Evolutionary conservation across 2,113 vertebrate species (phyloP).

Genomic region (Cynopterus brachyotis): DNA sequence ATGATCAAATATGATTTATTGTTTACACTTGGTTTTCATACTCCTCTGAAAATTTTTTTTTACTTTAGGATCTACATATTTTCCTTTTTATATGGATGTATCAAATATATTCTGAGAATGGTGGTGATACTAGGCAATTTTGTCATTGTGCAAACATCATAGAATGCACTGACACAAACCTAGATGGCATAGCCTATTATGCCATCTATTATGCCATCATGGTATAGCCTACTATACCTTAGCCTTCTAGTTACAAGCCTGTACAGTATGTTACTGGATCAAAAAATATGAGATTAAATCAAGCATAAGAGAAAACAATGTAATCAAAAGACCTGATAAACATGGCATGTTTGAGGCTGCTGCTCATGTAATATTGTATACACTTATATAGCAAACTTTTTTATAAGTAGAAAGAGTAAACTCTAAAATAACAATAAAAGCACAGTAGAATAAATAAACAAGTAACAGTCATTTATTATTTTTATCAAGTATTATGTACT

Average conservation of each 20-base stretch:
- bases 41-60: not conserved
- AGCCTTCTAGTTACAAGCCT: not conserved
- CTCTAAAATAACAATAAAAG: not conserved
- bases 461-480: too few relatives aligned
- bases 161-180: not conserved
- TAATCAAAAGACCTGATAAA: not conserved
- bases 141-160: not conserved
- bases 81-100: not conserved
- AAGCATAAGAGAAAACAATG: not conserved
- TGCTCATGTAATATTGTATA: not conserved
- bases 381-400: not conserved
- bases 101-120: not conserved
- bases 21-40: constrained; percentile 20
- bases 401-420: not conserved
- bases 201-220: too few relatives aligned
- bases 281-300: not conserved
- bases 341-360: not conserved
- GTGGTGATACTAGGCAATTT: not conserved
- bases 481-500: too few relatives aligned
- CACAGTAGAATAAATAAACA: not conserved
- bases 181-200: not conserved
- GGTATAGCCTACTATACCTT: not conserved
- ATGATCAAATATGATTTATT: constrained; percentile 17
- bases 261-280: not conserved
- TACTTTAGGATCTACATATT: not conserved